Conservation (phyloP, 1,140 invertebrate species). For the Calliopsis andreniformis region DNA sequence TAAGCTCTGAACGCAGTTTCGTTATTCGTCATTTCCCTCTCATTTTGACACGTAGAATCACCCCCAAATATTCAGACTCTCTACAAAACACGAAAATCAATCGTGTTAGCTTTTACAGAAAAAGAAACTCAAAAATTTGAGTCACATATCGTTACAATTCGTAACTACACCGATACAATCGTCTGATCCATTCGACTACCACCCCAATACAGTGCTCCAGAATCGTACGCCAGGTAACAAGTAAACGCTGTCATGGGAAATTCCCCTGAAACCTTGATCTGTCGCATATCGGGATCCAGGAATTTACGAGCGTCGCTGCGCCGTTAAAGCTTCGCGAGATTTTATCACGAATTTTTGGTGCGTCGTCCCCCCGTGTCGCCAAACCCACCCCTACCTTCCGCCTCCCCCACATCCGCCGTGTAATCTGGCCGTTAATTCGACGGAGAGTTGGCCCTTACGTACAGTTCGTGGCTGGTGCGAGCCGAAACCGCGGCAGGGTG, state of each 20-base stretch:
- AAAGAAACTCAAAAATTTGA: too few species aligned
- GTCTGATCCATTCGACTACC: too few species aligned
- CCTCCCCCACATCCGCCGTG: background rate
- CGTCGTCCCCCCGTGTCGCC: background rate
- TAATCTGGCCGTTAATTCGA: conserved; percentile 4
- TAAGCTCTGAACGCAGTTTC: too few species aligned
- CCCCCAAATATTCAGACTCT: too few species aligned
- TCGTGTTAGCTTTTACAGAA: too few species aligned
- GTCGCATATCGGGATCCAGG: conserved; percentile 31
- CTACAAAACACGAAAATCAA: too few species aligned
- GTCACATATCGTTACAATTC: too few species aligned
- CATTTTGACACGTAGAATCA: too few species aligned
- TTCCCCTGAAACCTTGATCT: conserved; percentile 34
- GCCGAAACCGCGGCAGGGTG: background rate
- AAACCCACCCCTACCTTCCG: background rate
- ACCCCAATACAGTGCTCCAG: too few species aligned
- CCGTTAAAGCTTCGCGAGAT: conserved; percentile 24
- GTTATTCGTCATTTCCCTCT: too few species aligned
- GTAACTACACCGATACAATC: too few species aligned
- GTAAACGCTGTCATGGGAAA: conserved; percentile 18
- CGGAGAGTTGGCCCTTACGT: background rate
- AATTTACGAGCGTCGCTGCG: conserved; percentile 24
- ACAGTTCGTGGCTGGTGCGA: background rate
- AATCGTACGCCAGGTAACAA: background rate
- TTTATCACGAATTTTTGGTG: conserved; percentile 8